Evolutionary conservation across 2,888 invertebrate genomes (phyloP), one percentile per base, ranked within the genome.

Genomic region (Sarcophaga rosellei): DNA sequence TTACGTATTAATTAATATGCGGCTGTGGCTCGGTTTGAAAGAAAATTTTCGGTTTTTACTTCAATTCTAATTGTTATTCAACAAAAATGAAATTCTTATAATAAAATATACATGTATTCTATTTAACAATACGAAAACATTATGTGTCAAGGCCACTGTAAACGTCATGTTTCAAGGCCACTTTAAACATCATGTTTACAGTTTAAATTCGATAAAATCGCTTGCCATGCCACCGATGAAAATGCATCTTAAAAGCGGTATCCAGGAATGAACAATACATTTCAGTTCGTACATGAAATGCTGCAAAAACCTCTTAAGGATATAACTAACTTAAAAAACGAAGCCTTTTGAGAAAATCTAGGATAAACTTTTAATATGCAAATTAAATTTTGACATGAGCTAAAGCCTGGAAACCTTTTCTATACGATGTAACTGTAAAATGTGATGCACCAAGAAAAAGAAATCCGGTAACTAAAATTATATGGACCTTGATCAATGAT

Each of bases 381-480:
- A 10, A 62, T 73, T 21, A 21, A 44, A 17, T 73, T 15, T 2
- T 62, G 20, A 73, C 21, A 25, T 62, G 21, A 45, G 61, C 61
- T 8, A 73, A 73, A 62, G 61, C 45, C 15, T 73, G n/a, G 11
- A 61, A 73, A 23, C 17, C 73, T 3, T 62, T 73, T 62, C 4
- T 73, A 3, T 45, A 45, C 3, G 45, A 73, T 61, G 3, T 61
- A 1, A 21, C 17, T 4, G 15, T 73, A 1, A 4, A 17, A n/a
- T 73, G 73, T 62, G 21, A 73, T 73, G 44, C 17, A 8, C 17
- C 17, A 5, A 73, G 20, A 62, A 21, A 45, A 20, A 15, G 53
- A 44, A 78, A 62, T 69, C 17, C 61, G 2, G 1, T 69, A 4
- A 59, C 21, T 1, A 25, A 12, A n/a, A 21, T 77, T 8, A 4